Conservation (phyloP, 2,888 invertebrate genomes). For the Chromoteleia sp. region DNA sequence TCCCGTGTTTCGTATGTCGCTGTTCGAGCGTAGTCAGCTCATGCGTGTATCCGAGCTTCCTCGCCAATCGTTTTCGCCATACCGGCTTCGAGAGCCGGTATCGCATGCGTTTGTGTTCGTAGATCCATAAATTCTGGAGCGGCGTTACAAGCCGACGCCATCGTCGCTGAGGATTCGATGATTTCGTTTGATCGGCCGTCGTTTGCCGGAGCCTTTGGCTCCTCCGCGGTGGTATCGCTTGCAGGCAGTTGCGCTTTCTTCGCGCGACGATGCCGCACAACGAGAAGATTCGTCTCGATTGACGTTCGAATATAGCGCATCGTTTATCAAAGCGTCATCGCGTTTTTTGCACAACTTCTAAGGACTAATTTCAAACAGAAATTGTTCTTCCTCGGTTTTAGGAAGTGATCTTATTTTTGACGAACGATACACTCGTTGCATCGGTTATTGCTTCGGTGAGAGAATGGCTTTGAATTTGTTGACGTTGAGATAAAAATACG, state of each 20-base stretch:
- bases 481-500: too few species aligned
- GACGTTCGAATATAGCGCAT: conserved; percentile 63
- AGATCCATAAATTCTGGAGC: conserved; percentile 68
- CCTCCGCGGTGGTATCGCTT: conserved; percentile 50
- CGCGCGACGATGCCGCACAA: conserved; percentile 56
- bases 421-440: too few species aligned
- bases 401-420: not conserved
- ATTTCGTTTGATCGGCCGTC: conserved; percentile 76
- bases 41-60: conserved; percentile 64
- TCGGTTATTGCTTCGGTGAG: too few species aligned
- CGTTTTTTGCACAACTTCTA: conserved; percentile 53
- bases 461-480: too few species aligned
- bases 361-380: conserved; percentile 63
- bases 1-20: conserved; percentile 65
- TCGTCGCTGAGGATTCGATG: conserved; percentile 72
- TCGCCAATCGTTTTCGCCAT: conserved; percentile 62
- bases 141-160: conserved; percentile 71
- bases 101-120: conserved; percentile 64
- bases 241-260: conserved; percentile 60
- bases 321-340: conserved; percentile 55
- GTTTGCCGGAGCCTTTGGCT: conserved; percentile 68
- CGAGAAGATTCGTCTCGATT: conserved; percentile 54
- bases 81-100: conserved; percentile 47
- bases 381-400: conserved; percentile 24
- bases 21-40: conserved; percentile 52